Evolutionary conservation across 2,888 invertebrate genomes (phyloP).

Genomic region (Sturmia bella): DNA sequence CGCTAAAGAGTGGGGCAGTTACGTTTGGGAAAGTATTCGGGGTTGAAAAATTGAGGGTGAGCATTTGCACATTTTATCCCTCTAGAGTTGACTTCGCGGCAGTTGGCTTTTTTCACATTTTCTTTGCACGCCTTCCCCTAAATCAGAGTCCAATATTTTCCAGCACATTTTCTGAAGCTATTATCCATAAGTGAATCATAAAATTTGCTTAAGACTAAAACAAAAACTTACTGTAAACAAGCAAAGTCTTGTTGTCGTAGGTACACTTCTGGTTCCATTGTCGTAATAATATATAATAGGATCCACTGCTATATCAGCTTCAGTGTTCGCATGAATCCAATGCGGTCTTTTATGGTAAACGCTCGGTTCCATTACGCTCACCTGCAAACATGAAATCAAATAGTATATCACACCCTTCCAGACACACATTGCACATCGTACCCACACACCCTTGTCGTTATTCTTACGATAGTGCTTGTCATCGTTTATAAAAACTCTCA

Average conservation of each 20-base stretch:
- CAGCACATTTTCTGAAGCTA: too few relatives aligned
- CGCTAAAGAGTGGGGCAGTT: too few relatives aligned
- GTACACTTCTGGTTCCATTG: conserved; percentile 75
- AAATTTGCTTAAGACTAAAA: too few relatives aligned
- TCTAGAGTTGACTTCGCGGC: too few relatives aligned
- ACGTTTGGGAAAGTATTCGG: too few relatives aligned
- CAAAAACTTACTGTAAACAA: conserved; percentile 77
- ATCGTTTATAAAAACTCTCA: conserved; percentile 74
- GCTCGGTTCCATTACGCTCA: conserved; percentile 76
- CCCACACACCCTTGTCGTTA: conserved; percentile 75
- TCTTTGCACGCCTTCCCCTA: too few relatives aligned
- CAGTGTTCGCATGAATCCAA: conserved; percentile 75
- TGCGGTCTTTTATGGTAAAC: conserved; percentile 77
- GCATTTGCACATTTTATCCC: too few relatives aligned
- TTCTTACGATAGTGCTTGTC: conserved; percentile 73
- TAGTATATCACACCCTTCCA: neutral
- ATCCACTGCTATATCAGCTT: conserved; percentile 76
- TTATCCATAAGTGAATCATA: too few relatives aligned
- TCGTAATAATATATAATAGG: conserved; percentile 78
- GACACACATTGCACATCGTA: conserved; percentile 46
- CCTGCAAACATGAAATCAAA: conserved; percentile 52
- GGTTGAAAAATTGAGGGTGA: too few relatives aligned
- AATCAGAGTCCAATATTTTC: too few relatives aligned
- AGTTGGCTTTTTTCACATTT: too few relatives aligned
- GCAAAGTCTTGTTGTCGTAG: conserved; percentile 75